Evolutionary conservation across 2,888 invertebrate species (phyloP).

Genomic region (Lycocerus yunnanus): DNA sequence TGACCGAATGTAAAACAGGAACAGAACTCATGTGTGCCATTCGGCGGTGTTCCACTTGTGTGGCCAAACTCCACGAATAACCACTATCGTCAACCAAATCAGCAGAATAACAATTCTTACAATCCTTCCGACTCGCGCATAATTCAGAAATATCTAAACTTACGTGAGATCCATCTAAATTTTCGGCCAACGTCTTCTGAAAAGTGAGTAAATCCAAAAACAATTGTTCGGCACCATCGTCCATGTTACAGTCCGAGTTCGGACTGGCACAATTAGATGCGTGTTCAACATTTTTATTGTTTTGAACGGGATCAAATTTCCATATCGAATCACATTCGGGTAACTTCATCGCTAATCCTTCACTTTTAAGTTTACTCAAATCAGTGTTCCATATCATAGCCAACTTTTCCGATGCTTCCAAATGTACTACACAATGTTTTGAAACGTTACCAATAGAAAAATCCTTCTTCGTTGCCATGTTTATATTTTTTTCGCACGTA

Average conservation of each 20-base stretch:
- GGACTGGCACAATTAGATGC: constrained; percentile 49
- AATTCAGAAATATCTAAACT: constrained; percentile 45
- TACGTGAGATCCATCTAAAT: constrained; percentile 41
- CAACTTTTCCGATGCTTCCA: constrained; percentile 37
- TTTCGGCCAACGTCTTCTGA: constrained; percentile 58
- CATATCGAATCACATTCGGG: constrained; percentile 19
- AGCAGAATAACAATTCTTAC: constrained; percentile 64
- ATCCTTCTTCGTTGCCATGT: constrained; percentile 31
- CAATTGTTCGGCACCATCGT: constrained; percentile 66
- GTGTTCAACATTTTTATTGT: constrained; percentile 52
- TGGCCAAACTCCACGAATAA: constrained; percentile 61
- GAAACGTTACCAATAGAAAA: constrained; percentile 30
- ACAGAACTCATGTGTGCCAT: constrained; percentile 49
- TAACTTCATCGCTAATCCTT: constrained; percentile 30
- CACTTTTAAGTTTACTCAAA: constrained; percentile 42
- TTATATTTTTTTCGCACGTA: constrained; percentile 17
- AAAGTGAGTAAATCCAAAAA: constrained; percentile 64
- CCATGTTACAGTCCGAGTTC: constrained; percentile 52
- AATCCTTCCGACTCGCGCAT: constrained; percentile 53
- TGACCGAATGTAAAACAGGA: constrained; percentile 50
- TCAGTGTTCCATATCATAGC: constrained; percentile 47
- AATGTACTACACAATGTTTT: constrained; percentile 27
- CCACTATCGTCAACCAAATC: constrained; percentile 27
- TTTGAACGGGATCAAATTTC: constrained; percentile 25
- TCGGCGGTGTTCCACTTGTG: constrained; percentile 50